Evolutionary conservation across 2,797 vertebrate species (phyloP).

Genomic region (Tympanoctomys barrerae): DNA sequence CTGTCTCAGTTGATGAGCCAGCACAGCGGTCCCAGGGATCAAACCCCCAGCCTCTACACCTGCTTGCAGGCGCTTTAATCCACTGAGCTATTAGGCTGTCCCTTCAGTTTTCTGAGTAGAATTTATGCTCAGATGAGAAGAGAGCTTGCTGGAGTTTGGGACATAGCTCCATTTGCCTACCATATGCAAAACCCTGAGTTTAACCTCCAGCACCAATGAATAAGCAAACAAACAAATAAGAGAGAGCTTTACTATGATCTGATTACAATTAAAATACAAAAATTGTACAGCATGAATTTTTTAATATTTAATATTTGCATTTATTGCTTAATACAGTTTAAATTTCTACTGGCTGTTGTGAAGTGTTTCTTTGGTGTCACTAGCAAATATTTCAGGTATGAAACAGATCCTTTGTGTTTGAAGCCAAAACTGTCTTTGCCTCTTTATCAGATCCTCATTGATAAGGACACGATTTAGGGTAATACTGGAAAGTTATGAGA

Average conservation of each 20-base stretch:
- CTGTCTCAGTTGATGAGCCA: no score
- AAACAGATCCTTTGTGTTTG: constrained; percentile 9
- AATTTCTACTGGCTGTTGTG: background rate
- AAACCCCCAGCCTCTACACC: no score
- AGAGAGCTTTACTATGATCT: background rate
- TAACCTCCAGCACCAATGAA: background rate
- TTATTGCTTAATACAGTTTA: background rate
- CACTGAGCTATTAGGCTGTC: no score
- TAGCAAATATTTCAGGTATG: constrained; percentile 20
- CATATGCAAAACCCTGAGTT: background rate
- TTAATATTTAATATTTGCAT: constrained; percentile 35
- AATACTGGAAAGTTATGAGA: constrained; percentile 49
- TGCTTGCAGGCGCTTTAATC: no score
- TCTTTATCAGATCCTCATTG: background rate
- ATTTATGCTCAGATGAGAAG: background rate
- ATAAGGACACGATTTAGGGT: background rate
- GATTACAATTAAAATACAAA: constrained; percentile 30
- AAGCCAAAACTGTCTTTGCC: constrained; percentile 46
- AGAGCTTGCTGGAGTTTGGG: background rate
- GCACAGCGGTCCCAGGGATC: no score
- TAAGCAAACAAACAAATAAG: background rate
- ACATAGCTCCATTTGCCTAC: background rate
- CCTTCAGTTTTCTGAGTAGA: background rate
- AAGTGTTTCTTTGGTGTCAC: background rate
- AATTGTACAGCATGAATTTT: background rate